Conservation (phyloP, 2,113 vertebrate genomes). For the Corythornis vintsioides region DNA sequence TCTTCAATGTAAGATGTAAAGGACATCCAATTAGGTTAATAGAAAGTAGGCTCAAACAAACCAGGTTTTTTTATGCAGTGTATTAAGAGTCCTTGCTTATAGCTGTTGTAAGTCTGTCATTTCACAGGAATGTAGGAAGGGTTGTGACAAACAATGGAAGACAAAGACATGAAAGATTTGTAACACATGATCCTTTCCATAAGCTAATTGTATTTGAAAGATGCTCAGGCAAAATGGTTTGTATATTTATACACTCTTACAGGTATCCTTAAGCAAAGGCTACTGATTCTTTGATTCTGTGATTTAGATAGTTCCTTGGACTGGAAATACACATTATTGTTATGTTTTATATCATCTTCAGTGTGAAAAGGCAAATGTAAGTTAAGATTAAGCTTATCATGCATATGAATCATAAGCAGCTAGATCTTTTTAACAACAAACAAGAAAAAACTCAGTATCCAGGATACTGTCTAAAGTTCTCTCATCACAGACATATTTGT, state of each 20-base stretch:
- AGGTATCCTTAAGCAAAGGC: not conserved
- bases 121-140: not conserved
- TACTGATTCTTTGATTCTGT: not conserved
- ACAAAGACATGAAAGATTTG: not conserved
- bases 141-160: not conserved
- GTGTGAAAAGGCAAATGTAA: not conserved
- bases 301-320: not conserved
- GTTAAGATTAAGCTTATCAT: not conserved
- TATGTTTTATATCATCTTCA: not conserved
- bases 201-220: not conserved
- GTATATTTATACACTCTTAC: not conserved
- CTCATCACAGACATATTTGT: not conserved
- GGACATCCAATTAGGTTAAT: not conserved
- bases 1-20: not conserved
- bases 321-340: not conserved
- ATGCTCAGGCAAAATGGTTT: not conserved
- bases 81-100: not conserved
- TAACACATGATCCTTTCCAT: not conserved
- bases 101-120: not conserved
- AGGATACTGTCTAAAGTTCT: not conserved
- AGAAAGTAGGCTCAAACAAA: not conserved
- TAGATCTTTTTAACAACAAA: not conserved
- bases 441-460: not conserved
- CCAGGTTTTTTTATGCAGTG: not conserved
- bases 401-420: not conserved